Evolutionary conservation across 1,140 invertebrate species (phyloP), one percentile per base, ranked within the genome.

Genomic region (Aphaenogaster ashmeadi): DNA sequence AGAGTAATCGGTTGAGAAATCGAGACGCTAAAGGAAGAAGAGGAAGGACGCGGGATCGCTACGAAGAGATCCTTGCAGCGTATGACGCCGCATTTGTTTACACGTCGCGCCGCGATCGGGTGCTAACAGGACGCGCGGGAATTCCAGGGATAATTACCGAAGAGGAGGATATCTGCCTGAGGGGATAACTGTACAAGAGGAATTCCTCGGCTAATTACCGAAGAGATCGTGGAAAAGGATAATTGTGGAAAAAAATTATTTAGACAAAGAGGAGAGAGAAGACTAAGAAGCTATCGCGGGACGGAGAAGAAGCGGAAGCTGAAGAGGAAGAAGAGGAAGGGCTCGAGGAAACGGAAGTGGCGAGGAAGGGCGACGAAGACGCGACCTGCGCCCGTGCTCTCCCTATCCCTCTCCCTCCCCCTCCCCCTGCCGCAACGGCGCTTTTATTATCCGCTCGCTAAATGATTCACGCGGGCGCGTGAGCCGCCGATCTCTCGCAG

Each of bases 401-500:
- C 38, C 11, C 18, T 11, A 18, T 21, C 6, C 21, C 9, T 38
- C 36, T 13, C n/a, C 8, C 18, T 66, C 1, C 27, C n/a, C 8
- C 18, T 66, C 1, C 27, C 7, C 15, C 21, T 15, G 8, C 18
- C n/a, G 38, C 5, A 27, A 15, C 21, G 60, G 38, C 78, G 47
- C 52, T 81, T 56, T 72, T 71, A 81, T 72, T 21, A 15, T 27
- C 8, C 54, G 52, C 27, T 47, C 67, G 80, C 41, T 74, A 74
- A 84, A 74, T 75, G 80, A 84, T 84, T 75, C 52, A 75, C 69
- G 50, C 79, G 66, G 33, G 8, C 52, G 54, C 54, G 67, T 47
- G 69, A 84, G 38, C 38, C 47, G 21, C 52, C 79, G 52, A 58
- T 74, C 52, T 72, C 67, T 74, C 67, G 67, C 54, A 21, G 27